Evolutionary conservation across 2,888 invertebrate species (phyloP).

Genomic region (Chymomyza fuscimana): DNA sequence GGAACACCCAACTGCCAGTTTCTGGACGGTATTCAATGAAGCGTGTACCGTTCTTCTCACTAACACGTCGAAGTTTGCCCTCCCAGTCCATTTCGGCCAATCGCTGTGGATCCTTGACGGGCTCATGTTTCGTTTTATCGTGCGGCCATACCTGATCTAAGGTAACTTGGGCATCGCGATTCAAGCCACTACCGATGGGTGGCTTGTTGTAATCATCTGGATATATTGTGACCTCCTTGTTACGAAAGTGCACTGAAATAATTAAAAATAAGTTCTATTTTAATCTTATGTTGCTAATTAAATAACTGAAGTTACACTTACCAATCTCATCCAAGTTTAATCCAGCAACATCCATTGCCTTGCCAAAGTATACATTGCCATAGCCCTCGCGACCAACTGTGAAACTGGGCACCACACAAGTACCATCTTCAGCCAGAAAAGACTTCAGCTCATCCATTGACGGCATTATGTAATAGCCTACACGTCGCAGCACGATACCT

Average conservation of each 20-base stretch:
- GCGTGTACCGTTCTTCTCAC: constrained; percentile 91
- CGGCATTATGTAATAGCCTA: constrained; percentile 96
- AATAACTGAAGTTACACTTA: constrained; percentile 68
- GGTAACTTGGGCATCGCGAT: constrained; percentile 94
- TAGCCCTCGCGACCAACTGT: constrained; percentile 94
- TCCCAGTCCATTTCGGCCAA: constrained; percentile 91
- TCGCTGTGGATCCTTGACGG: constrained; percentile 89
- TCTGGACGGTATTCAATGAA: constrained; percentile 97
- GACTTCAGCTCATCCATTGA: constrained; percentile 88
- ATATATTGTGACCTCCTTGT: constrained; percentile 97
- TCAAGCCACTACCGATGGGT: constrained; percentile 91
- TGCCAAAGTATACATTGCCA: constrained; percentile 93
- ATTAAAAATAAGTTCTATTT: neutral
- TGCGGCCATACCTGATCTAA: constrained; percentile 95
- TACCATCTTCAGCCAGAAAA: constrained; percentile 86
- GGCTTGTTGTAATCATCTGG: constrained; percentile 95
- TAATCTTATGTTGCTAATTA: neutral
- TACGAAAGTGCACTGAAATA: constrained; percentile 89
- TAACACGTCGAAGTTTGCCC: constrained; percentile 89
- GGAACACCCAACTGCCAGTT: constrained; percentile 98
- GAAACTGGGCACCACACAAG: constrained; percentile 91
- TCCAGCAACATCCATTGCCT: constrained; percentile 90
- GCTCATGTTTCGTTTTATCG: constrained; percentile 89
- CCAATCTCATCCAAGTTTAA: constrained; percentile 92
- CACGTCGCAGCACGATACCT: constrained; percentile 87